Evolutionary conservation across 2,888 invertebrate species (phyloP), one percentile per base, ranked within the genome.

Genomic region (Incurvaria masculella): DNA sequence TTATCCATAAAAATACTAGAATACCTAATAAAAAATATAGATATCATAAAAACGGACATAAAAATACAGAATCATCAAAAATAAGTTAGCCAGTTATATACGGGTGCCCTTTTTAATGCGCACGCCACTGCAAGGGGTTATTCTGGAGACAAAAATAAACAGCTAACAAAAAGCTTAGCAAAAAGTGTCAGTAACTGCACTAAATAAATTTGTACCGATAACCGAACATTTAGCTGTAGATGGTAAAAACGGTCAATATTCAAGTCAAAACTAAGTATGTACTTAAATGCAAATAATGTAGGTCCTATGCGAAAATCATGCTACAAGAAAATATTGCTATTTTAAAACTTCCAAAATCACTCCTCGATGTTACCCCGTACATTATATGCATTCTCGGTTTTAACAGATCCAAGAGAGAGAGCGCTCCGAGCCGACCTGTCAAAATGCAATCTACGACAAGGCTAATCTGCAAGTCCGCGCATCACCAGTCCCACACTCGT

Each of bases 291-390:
- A n/a, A n/a, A n/a, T n/a, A n/a, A n/a, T n/a, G n/a, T n/a, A n/a
- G n/a, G n/a, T n/a, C n/a, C n/a, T n/a, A n/a, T n/a, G n/a, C n/a
- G n/a, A n/a, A n/a, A n/a, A n/a, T n/a, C n/a, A n/a, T 14, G 40
- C 40, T 45, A 17, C 26, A 19, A 39, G n/a, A 40, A 26, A 17
- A 46, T 21, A 41, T 42, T 26, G 18, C 42, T 26, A 41, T 26
- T 46, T 2, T 46, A 55, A 61, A 64, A 60, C 57, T 63, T 59
- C 63, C n/a, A n/a, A n/a, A n/a, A n/a, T n/a, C n/a, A n/a, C n/a
- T n/a, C n/a, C n/a, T n/a, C n/a, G n/a, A n/a, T n/a, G n/a, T n/a
- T n/a, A n/a, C n/a, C n/a, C n/a, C n/a, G n/a, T n/a, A n/a, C n/a
- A n/a, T n/a, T n/a, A n/a, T n/a, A n/a, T n/a, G n/a, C n/a, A n/a